phyloP scores from a whole-genome alignment of 2,113 vertebrate genomes.

The Cardinalis cardinalis region DNA sequence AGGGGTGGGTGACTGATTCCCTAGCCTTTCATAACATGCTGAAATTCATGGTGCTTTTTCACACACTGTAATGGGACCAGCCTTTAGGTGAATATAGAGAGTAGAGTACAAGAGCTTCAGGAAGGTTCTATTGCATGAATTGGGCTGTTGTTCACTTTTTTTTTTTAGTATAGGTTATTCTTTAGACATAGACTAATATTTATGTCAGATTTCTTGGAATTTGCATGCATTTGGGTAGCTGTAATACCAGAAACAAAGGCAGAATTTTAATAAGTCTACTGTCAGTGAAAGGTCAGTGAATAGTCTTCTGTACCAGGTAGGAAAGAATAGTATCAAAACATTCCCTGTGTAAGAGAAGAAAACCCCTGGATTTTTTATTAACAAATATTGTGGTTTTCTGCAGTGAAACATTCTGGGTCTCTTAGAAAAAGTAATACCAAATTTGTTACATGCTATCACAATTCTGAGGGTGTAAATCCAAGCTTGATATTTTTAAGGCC shows the following conservation, averaged over 20 bases:
- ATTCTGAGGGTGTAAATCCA: conserved; percentile 38
- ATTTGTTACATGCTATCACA: conserved; percentile 11
- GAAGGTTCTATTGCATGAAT: background rate
- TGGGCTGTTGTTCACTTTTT: background rate
- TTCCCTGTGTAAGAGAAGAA: background rate
- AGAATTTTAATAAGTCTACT: conserved; percentile 44
- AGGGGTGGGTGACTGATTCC: background rate
- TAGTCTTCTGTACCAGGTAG: background rate
- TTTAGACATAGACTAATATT: background rate
- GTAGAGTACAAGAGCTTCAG: background rate
- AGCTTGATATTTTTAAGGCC: conserved; percentile 60
- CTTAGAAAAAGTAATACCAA: background rate
- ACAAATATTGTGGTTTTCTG: background rate
- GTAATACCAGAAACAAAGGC: conserved; percentile 24
- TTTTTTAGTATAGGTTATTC: background rate
- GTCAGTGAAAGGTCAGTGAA: conserved; percentile 26
- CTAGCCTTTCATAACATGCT: background rate
- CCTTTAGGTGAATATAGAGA: background rate
- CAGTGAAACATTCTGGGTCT: background rate
- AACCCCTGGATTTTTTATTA: conserved; percentile 3
- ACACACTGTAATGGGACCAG: background rate
- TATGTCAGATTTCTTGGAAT: background rate
- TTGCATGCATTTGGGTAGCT: background rate
- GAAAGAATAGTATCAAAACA: conserved; percentile 17
- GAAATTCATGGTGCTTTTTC: background rate